A percentile compares a stretch with the other conserved stretches of the same genome.
phyloP scores from a whole-genome alignment of 2,113 vertebrate genomes.

The Machaerirhynchus nigripectus region DNA sequence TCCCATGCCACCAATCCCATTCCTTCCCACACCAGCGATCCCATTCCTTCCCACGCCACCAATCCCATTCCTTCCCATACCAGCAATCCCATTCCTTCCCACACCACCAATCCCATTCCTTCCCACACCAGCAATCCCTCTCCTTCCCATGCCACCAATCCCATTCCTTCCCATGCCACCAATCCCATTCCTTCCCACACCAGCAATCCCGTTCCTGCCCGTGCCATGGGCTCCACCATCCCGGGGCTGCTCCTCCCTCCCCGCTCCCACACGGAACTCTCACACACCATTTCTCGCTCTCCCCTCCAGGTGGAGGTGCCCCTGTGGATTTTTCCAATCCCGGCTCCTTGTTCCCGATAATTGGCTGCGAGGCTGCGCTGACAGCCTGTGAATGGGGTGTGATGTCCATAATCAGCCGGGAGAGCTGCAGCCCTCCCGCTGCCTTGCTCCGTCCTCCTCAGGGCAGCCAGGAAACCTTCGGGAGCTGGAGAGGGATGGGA shows the following conservation, averaged over 20 bases:
- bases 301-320: constrained; percentile 24
- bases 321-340: constrained; percentile 64
- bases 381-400: constrained; percentile 65
- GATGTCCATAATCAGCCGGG: constrained; percentile 39
- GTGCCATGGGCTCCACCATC: rapidly evolving
- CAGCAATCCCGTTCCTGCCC: not conserved
- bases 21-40: rapidly evolving
- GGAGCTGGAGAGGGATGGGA: not conserved
- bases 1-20: not conserved
- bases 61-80: not conserved
- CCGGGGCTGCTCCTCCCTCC: not conserved
- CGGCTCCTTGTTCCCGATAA: constrained; percentile 60
- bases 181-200: not conserved
- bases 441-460: not conserved
- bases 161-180: not conserved
- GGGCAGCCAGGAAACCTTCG: not conserved
- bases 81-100: not conserved
- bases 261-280: not conserved
- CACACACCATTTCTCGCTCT: constrained; percentile 11
- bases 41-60: rapidly evolving
- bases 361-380: constrained; percentile 60
- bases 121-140: rapidly evolving
- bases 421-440: constrained; percentile 7
- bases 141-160: not conserved
- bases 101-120: rapidly evolving